Evolutionary conservation across 1,140 invertebrate genomes (phyloP).

Genomic region (Epicauta chinensis): DNA sequence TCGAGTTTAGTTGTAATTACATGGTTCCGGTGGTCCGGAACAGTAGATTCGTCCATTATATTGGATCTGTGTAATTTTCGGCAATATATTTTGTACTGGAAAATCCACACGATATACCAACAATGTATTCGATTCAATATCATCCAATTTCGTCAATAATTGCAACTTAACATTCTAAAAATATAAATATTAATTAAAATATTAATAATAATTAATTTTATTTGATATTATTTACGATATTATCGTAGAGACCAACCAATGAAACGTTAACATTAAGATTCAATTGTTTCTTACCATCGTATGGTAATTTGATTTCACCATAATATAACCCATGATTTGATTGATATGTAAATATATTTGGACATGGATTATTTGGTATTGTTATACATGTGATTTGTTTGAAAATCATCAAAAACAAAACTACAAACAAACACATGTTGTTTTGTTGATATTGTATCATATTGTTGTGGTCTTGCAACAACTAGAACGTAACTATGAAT

Average conservation of each 20-base stretch:
- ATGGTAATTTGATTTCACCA: slow-evolving; percentile 21
- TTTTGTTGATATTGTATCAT: too few species aligned
- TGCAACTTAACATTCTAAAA: slow-evolving; percentile 26
- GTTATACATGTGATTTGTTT: too few species aligned
- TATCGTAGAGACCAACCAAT: slow-evolving; percentile 20
- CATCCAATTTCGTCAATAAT: slow-evolving; percentile 15
- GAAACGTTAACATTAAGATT: slow-evolving; percentile 26
- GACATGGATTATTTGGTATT: slow-evolving; percentile 25
- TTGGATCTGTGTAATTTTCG: slow-evolving; percentile 30
- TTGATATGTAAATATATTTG: slow-evolving; percentile 22
- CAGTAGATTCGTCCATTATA: slow-evolving; percentile 30
- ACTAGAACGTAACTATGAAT: too few species aligned
- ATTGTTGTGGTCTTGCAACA: too few species aligned
- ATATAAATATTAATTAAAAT: not conserved
- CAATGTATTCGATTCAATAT: slow-evolving; percentile 1
- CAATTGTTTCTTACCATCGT: slow-evolving; percentile 23
- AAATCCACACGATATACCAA: slow-evolving; percentile 32
- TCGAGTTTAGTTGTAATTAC: too few species aligned
- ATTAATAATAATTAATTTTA: slow-evolving; percentile 8
- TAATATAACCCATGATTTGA: slow-evolving; percentile 14
- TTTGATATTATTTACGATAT: slow-evolving; percentile 13
- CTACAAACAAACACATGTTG: too few species aligned
- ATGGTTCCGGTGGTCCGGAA: slow-evolving; percentile 26
- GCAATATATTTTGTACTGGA: slow-evolving; percentile 31
- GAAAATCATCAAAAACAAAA: too few species aligned